Conservation (phyloP, 2,888 invertebrate species). For the Eupithecia insigniata region DNA sequence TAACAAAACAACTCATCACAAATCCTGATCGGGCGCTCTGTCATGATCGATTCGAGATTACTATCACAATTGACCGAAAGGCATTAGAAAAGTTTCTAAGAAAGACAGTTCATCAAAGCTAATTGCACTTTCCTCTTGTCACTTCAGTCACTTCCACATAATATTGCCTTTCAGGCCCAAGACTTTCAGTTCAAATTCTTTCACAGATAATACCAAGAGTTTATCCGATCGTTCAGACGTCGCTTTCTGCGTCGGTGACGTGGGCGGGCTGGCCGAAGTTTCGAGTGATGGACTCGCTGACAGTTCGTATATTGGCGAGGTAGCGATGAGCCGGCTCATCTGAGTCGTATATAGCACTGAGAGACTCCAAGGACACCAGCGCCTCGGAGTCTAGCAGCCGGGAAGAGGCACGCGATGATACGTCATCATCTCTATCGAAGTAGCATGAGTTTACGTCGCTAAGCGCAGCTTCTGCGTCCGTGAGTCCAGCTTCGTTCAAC, state of each 20-base stretch:
- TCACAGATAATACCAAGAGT: conserved; percentile 37
- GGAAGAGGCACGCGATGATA: conserved; percentile 93
- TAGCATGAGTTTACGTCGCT: conserved; percentile 94
- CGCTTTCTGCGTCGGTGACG: conserved; percentile 87
- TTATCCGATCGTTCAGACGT: conserved; percentile 68
- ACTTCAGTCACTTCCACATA: conserved; percentile 23
- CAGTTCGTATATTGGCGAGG: conserved; percentile 89
- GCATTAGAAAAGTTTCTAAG: conserved; percentile 46
- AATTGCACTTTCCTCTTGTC: conserved; percentile 43
- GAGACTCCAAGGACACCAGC: conserved; percentile 90
- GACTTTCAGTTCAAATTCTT: not conserved
- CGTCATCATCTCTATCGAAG: conserved; percentile 89
- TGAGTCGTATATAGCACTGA: conserved; percentile 92
- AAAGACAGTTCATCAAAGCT: conserved; percentile 33
- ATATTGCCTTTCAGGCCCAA: conserved; percentile 6
- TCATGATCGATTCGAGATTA: conserved; percentile 58
- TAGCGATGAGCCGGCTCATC: conserved; percentile 87
- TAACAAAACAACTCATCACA: conserved; percentile 49
- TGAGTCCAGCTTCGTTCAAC: conserved; percentile 93
- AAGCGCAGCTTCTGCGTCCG: conserved; percentile 94
- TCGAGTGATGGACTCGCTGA: conserved; percentile 90
- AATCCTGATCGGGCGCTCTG: conserved; percentile 55
- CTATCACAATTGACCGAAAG: conserved; percentile 65
- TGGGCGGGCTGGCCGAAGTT: conserved; percentile 89
- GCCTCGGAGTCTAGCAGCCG: conserved; percentile 91